A percentile compares a stretch with the other conserved stretches of the same genome.
These are phyloP conservation scores for Anoplopoma fimbria DNA, from an alignment of 2,113 vertebrate genomes.

Conservation along the genomic window DNA sequence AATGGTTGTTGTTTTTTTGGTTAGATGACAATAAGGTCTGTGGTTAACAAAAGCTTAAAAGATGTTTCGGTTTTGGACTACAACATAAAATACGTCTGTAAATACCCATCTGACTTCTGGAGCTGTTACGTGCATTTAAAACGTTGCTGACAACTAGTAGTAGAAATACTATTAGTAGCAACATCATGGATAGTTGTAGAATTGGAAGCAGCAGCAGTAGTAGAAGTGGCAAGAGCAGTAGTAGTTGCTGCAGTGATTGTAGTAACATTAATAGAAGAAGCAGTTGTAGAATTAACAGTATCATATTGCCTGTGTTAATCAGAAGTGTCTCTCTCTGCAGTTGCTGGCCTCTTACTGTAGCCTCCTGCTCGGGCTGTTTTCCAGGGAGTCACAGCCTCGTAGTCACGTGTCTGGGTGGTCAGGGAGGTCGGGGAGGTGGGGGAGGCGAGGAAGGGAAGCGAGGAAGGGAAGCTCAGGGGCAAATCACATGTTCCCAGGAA, in stretches of 20 bases:
- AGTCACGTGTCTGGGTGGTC: conserved; percentile 55
- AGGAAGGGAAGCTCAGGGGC: conserved; percentile 43
- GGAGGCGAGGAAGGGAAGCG: background rate
- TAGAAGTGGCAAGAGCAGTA: background rate
- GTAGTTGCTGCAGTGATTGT: background rate
- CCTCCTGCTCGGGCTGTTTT: conserved; percentile 23
- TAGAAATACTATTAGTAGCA: no score
- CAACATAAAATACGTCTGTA: no score
- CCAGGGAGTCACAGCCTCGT: conserved; percentile 25
- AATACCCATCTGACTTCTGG: no score
- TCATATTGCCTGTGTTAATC: background rate
- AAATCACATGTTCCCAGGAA: conserved; percentile 72
- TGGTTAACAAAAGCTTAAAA: background rate
- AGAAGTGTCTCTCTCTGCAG: background rate
- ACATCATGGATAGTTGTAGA: no score
- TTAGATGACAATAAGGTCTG: background rate
- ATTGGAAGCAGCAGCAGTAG: background rate
- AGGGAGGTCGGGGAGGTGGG: conserved; percentile 24
- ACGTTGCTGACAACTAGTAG: no score
- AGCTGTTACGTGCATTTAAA: no score
- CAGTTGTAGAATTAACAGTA: background rate
- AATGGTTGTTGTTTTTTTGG: background rate
- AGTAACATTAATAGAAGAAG: background rate
- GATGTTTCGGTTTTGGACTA: background rate
- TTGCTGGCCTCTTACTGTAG: background rate